Evolutionary conservation across 37 sponge, comb jelly and placozoan genomes (phyloP), one percentile per base, ranked within the genome.

Genomic region (Mnemiopsis leidyi): DNA sequence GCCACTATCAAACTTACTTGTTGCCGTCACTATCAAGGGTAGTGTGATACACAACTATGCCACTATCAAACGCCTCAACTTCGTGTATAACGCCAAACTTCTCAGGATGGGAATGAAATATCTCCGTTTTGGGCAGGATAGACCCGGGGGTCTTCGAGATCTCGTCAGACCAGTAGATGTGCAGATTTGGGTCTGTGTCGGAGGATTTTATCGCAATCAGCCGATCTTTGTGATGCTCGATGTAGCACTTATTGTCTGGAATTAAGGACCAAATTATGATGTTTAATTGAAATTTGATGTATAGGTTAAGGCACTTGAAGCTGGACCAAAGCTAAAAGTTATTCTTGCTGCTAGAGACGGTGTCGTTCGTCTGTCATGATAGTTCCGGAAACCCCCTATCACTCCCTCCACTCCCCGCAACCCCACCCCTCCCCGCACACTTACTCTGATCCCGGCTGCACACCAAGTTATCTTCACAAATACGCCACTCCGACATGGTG

Each of bases 1-100:
- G n/a, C n/a, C n/a, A 48, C 61, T 18, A 18, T 48, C 5, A 48
- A 48, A 69, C 2, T 69, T 69, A 69, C 73, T 25, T 69, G 73
- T 69, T 34, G 30, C 79, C 79, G 1, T 28, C 20, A 32, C 7
- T 20, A 36, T 77, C 79, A 28, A 77, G 79, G 1, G 35, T 26
- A 33, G 79, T 33, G 36, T 77, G 79, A 37, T 40, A 40, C 18
- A 85, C 61, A 0, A 85, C 90, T 21, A 85, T 39, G 0, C 90
- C 90, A 9, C 23, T 37, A 39, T 85, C 90, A 85, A 85, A 85
- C 48, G 36, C 48, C 25, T 85, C 90, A 9, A 85, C 3, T 26
- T 85, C 90, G 23, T 85, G 90, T 7, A 85, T 85, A 23, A 85
- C 90, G 24, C 61, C 90, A 20, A 77, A 34, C 33, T 77, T 36